Evolutionary conservation across 2,797 vertebrate genomes (phyloP).

Genomic region (Menidia menidia): DNA sequence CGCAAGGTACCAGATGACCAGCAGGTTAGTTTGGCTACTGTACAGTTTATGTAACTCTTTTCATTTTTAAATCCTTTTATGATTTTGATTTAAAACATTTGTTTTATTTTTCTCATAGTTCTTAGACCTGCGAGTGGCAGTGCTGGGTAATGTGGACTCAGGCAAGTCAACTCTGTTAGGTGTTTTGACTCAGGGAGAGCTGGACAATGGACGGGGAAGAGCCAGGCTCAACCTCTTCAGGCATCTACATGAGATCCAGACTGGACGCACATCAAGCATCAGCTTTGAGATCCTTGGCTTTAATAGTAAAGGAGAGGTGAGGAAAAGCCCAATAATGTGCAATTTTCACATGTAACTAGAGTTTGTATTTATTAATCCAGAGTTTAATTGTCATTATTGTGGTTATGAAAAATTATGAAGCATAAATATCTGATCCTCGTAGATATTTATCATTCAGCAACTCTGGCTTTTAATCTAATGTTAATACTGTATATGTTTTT

Average conservation of each 20-base stretch:
- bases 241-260: slow-evolving; percentile 98
- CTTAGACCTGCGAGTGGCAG: slow-evolving; percentile 94
- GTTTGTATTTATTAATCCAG: background rate
- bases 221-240: slow-evolving; percentile 98
- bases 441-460: background rate
- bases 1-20: slow-evolving; percentile 98
- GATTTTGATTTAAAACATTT: background rate
- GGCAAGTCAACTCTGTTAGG: slow-evolving; percentile 97
- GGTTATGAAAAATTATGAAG: background rate
- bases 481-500: background rate
- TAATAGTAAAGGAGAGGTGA: slow-evolving; percentile 98
- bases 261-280: slow-evolving; percentile 96
- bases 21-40: slow-evolving; percentile 83
- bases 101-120: slow-evolving; percentile 70
- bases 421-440: background rate
- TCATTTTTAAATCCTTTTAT: background rate
- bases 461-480: background rate
- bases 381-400: background rate
- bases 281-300: slow-evolving; percentile 99
- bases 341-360: no score
- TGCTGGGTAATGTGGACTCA: slow-evolving; percentile 96
- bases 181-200: slow-evolving; percentile 96
- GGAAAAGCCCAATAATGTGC: slow-evolving; percentile 2
- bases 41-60: background rate
- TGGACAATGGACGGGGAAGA: slow-evolving; percentile 95